Percentiles rank a stretch among this genome's conserved stretches.
Evolutionary conservation across 2,113 vertebrate genomes (phyloP).

Genomic region (Labrus mixtus): DNA sequence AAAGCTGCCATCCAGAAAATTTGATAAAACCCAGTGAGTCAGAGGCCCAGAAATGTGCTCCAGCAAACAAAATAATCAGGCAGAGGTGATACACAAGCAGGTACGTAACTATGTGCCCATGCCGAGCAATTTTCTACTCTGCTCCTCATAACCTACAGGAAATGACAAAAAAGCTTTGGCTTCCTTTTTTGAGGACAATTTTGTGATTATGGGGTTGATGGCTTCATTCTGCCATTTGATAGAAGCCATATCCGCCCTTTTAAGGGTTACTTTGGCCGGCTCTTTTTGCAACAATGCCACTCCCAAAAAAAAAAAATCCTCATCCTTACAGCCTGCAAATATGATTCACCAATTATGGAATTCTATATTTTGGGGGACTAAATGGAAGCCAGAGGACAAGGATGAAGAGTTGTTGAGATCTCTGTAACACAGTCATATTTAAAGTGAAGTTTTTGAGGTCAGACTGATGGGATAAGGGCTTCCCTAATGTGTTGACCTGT

Average conservation of each 20-base stretch:
- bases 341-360: constrained; percentile 13
- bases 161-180: constrained; percentile 55
- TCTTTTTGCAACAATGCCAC: constrained; percentile 18
- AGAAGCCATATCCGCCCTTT: constrained; percentile 31
- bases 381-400: constrained; percentile 5
- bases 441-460: not conserved
- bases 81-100: constrained; percentile 54
- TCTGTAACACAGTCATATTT: not conserved
- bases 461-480: not conserved
- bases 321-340: constrained; percentile 45
- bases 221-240: constrained; percentile 34
- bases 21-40: constrained; percentile 44
- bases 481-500: not conserved
- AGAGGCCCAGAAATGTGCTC: constrained; percentile 45
- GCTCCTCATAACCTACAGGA: constrained; percentile 59
- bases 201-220: constrained; percentile 66
- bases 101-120: constrained; percentile 18
- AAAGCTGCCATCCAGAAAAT: constrained; percentile 59
- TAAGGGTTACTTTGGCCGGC: constrained; percentile 10
- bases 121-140: constrained; percentile 67
- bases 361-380: constrained; percentile 8
- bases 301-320: not conserved
- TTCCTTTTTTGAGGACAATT: constrained; percentile 61
- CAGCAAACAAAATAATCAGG: constrained; percentile 49
- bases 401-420: not conserved